Percentiles rank a stretch among this genome's conserved stretches.
Evolutionary conservation across 2,113 vertebrate genomes (phyloP).

Genomic region (Steatornis caripensis): DNA sequence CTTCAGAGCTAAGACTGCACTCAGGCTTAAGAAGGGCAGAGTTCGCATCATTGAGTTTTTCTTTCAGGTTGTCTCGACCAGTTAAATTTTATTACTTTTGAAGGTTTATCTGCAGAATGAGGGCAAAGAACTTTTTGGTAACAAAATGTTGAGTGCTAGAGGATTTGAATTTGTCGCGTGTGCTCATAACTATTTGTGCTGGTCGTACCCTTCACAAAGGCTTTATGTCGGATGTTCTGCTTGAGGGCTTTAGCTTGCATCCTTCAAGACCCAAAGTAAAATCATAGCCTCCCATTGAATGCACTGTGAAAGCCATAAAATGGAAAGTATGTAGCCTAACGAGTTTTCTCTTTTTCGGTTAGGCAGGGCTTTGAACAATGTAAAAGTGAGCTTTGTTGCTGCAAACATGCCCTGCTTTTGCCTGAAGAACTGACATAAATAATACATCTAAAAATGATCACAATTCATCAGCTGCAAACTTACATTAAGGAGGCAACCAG

Average conservation of each 20-base stretch:
- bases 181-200: neutral
- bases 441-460: neutral
- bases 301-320: neutral
- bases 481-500: neutral
- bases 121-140: neutral
- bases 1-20: neutral
- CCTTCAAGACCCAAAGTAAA: neutral
- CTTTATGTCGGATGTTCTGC: neutral
- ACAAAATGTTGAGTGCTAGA: neutral
- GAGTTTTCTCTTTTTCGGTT: neutral
- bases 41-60: neutral
- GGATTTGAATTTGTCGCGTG: neutral
- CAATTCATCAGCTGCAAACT: neutral
- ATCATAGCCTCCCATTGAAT: neutral
- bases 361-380: neutral
- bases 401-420: neutral
- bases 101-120: neutral
- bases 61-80: neutral
- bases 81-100: constrained; percentile 15
- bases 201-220: neutral
- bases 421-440: constrained; percentile 27
- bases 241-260: neutral
- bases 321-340: neutral
- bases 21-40: constrained; percentile 20
- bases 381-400: neutral